Conservation (phyloP, 2,113 vertebrate genomes). For the Heterotilapia buettikoferi region DNA sequence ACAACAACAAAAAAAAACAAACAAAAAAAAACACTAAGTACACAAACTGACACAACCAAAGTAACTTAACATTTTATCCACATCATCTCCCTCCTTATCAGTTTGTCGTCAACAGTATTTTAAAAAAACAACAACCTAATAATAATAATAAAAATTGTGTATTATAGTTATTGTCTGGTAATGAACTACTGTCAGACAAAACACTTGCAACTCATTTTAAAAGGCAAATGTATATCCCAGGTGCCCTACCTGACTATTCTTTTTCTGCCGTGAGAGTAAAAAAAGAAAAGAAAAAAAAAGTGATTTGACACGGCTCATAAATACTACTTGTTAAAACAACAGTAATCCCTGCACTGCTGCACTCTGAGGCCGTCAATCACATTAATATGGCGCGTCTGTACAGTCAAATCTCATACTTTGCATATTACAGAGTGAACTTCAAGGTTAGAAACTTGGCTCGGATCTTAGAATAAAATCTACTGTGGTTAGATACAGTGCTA, state of each 20-base stretch:
- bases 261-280: background rate
- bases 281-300: no score
- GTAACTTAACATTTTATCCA: background rate
- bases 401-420: background rate
- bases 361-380: background rate
- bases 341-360: background rate
- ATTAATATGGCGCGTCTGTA: background rate
- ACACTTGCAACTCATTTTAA: background rate
- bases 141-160: background rate
- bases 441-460: background rate
- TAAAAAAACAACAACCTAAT: background rate
- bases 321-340: background rate
- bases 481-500: background rate
- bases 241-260: background rate
- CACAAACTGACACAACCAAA: background rate
- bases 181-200: background rate
- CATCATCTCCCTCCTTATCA: background rate
- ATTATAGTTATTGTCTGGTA: background rate
- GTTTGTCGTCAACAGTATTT: background rate
- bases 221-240: background rate
- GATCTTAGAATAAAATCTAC: background rate
- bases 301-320: background rate
- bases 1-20: rapidly evolving
- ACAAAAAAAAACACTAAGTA: background rate
- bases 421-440: background rate